phyloP scores from a whole-genome alignment of 2,113 vertebrate genomes.

The Ivindomyrus marchei region DNA sequence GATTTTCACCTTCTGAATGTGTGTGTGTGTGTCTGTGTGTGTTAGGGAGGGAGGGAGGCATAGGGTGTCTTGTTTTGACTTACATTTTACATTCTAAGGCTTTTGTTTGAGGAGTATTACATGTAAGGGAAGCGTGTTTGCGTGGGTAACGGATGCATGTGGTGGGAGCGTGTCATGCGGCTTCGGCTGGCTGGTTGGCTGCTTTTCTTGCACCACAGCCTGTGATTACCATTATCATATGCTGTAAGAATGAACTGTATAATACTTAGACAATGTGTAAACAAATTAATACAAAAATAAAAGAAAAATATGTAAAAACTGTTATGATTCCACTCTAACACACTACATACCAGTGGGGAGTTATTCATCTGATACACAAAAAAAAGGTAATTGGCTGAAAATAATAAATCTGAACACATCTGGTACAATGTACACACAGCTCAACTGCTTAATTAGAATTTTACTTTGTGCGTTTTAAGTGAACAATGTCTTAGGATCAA shows the following conservation, averaged over 20 bases:
- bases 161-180: slow-evolving; percentile 23
- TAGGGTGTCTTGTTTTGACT: slow-evolving; percentile 34
- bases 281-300: slow-evolving; percentile 63
- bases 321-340: background rate
- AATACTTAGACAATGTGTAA: slow-evolving; percentile 57
- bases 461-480: background rate
- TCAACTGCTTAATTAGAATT: background rate
- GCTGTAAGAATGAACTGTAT: slow-evolving; percentile 65
- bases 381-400: background rate
- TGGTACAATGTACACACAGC: background rate
- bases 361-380: background rate
- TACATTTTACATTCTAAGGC: slow-evolving; percentile 51
- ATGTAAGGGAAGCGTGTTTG: slow-evolving; percentile 36
- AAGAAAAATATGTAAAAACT: slow-evolving; percentile 36
- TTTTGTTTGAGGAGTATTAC: slow-evolving; percentile 31
- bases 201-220: slow-evolving; percentile 48
- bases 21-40: slow-evolving; percentile 25
- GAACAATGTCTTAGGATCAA: background rate
- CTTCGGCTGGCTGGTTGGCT: slow-evolving; percentile 32
- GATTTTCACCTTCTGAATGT: slow-evolving; percentile 32
- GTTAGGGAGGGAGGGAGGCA: slow-evolving; percentile 16
- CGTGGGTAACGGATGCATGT: slow-evolving; percentile 43
- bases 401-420: background rate
- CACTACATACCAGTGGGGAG: background rate
- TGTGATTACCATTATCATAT: slow-evolving; percentile 61